Evolutionary conservation across 1,140 invertebrate genomes (phyloP), one percentile per base, ranked within the genome.

Genomic region (Nasonia longicornis): DNA sequence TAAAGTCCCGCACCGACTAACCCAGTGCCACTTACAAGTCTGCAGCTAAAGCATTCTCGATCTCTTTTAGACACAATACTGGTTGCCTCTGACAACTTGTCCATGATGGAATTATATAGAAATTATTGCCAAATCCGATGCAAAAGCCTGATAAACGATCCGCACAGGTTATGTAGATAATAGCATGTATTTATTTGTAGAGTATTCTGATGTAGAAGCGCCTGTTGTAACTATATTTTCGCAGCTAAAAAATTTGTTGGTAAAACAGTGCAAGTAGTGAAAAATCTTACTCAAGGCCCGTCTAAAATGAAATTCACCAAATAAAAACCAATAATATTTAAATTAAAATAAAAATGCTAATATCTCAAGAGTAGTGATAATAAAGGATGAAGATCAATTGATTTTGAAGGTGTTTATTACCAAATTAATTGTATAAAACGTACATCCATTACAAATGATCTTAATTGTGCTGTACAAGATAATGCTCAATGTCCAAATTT

Each of bases 401-500:
- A 73, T 85, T 85, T 84, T 84, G 35, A 84, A 84, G 82, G 80
- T 83, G 79, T 88, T 89, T 88, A 88, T 90, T 88, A 89, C 86
- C 85, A 89, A 89, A 89, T 88, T 87, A 86, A 89, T 89, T 83
- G 85, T 89, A 89, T 87, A 90, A 90, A 90, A 89, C 87, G 81
- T 88, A 89, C 86, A 89, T 87, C 75, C 83, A 81, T 86, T 89
- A 89, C 85, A 88, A 88, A 88, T 79, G 84, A 87, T 83, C 83
- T 86, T 84, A 83, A 82, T 86, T 83, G 84, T 85, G 84, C 84
- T 88, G 80, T 87, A 87, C 84, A 88, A 86, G 84, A 85, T 79
- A 86, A 85, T 84, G 80, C 84, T 86, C 84, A 85, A 87, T 87
- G 69, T 85, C 85, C 77, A 79, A 82, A 84, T 83, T 88, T 89